Base-by-base conservation (phyloP, 2,797 vertebrate genomes). In the Periophthalmus magnuspinnatus region DNA sequence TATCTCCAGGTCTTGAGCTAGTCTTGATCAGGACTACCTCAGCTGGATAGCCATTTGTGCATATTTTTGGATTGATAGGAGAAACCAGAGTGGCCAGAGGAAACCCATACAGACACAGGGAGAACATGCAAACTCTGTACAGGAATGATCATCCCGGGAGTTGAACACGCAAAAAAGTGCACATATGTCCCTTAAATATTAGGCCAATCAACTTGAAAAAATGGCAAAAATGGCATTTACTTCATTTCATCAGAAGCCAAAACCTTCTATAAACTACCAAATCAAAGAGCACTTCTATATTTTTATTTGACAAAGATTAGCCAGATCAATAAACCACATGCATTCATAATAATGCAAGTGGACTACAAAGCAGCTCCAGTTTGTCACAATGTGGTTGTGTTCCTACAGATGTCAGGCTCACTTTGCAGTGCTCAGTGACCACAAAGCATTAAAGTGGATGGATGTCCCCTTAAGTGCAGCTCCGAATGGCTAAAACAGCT, bases 401-500 rank as follows among this genome's bases (percentile, higher is more conserved):
- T 71, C 72, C 71, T 84, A 79, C 57, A 60, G 61, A 61, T 75
- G 72, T 72, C 69, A 71, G 67, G 76, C 67, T 33, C 79, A 67
- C 28, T 67, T 47, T 67, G 71, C 66, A 64, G 62, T 63, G 76
- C 22, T n/a, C 48, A 64, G 2, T 5, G 38, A 75, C 79, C 77
- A 71, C 83, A 86, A 79, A 76, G 70, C 75, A 77, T 85, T 77
- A 85, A 84, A 81, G 70, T 71, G 66, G 66, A 77, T 85, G 74
- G 79, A 71, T 72, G 81, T 74, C 85, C 81, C 88, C 28, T 76
- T 81, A 79, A 72, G 86, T 79, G 61, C 55, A 75, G 63, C 65
- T 82, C 76, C 79, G 75, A 88, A 90, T 88, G 81, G 80, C 67
- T 87, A 88, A 87, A 90, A 82, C 89, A 88, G 85, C 89, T 85